Conservation (phyloP, 2,888 invertebrate genomes). For the Cantharis rufa region DNA sequence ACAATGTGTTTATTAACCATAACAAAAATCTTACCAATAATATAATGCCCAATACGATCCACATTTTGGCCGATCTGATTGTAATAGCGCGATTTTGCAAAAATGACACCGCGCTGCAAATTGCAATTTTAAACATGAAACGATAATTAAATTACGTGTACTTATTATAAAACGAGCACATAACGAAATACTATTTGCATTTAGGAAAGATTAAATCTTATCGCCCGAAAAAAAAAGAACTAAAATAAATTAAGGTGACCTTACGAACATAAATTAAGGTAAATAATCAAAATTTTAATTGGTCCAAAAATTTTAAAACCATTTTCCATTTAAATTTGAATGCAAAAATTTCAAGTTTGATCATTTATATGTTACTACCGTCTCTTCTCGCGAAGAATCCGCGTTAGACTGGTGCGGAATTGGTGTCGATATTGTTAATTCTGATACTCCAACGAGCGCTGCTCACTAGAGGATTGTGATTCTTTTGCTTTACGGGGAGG, state of each 20-base stretch:
- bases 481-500: constrained; percentile 1
- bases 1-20: constrained; percentile 1
- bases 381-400: constrained; percentile 28
- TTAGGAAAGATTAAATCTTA: constrained; percentile 20
- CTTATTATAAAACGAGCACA: constrained; percentile 4
- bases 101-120: neutral
- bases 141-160: constrained; percentile 1
- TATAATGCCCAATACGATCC: neutral
- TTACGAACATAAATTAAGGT: neutral
- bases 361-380: neutral
- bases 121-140: neutral
- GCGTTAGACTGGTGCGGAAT: constrained; percentile 20
- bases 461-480: constrained; percentile 1
- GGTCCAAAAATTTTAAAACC: neutral
- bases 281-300: constrained; percentile 1
- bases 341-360: neutral
- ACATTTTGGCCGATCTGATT: neutral
- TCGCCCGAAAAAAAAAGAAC: constrained; percentile 9
- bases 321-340: neutral
- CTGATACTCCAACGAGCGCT: constrained; percentile 27
- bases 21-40: constrained; percentile 4
- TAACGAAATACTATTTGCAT: constrained; percentile 6
- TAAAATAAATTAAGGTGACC: constrained; percentile 2
- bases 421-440: constrained; percentile 12
- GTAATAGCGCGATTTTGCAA: neutral